Evolutionary conservation across 2,888 invertebrate species (phyloP).

Genomic region (Tinea semifulvella): DNA sequence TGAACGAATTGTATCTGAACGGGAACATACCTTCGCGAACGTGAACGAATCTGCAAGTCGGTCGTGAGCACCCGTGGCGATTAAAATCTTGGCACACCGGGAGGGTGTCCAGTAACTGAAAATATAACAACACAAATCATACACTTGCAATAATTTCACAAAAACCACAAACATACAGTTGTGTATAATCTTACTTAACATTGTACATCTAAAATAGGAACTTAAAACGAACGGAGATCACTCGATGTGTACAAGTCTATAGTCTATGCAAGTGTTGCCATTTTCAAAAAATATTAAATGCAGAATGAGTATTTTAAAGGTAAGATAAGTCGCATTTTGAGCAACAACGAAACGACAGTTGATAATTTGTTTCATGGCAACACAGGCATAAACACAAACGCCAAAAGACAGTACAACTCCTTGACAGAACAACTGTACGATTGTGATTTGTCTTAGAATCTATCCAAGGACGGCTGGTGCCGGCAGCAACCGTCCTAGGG

Average conservation of each 20-base stretch:
- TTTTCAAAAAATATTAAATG: background rate
- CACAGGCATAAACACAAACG: background rate
- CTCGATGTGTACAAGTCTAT: background rate
- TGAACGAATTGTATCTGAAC: background rate
- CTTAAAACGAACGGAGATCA: constrained; percentile 1
- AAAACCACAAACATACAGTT: constrained; percentile 8
- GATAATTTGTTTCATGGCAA: background rate
- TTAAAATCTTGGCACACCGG: constrained; percentile 99
- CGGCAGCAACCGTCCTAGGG: background rate
- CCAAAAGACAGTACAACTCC: background rate
- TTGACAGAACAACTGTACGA: constrained; percentile 6
- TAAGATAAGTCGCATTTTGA: background rate
- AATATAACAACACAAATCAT: constrained; percentile 37
- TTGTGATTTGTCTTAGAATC: background rate
- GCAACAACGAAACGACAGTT: background rate
- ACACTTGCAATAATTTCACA: constrained; percentile 1
- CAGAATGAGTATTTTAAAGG: constrained; percentile 2
- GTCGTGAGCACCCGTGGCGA: constrained; percentile 95
- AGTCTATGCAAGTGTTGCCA: constrained; percentile 5
- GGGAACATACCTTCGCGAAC: constrained; percentile 88
- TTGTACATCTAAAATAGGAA: constrained; percentile 4
- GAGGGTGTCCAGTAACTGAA: constrained; percentile 99
- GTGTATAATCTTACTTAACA: background rate
- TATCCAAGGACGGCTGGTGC: background rate
- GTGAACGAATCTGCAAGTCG: constrained; percentile 98